phyloP scores from a whole-genome alignment of 23 tunicate species.

The Oikopleura albicans region DNA sequence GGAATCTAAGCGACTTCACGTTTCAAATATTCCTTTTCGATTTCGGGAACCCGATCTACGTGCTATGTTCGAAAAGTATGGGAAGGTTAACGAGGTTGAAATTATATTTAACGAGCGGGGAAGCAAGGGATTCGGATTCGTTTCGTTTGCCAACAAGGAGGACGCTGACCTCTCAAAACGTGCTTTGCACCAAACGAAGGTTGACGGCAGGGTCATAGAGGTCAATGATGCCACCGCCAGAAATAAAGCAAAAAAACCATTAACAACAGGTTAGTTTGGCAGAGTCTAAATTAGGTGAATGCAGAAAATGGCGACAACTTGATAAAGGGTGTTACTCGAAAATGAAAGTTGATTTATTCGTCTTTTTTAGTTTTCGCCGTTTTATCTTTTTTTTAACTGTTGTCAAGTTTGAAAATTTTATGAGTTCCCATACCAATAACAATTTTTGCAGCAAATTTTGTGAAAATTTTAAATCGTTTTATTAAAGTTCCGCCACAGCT shows the following conservation, averaged over 20 bases:
- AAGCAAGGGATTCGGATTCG: background rate
- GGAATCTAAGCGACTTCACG: conserved; percentile 2
- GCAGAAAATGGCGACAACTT: too few species aligned
- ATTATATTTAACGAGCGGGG: conserved; percentile 2
- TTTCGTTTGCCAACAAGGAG: background rate
- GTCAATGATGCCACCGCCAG: conserved; percentile 9
- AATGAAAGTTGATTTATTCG: too few species aligned
- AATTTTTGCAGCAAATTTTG: background rate
- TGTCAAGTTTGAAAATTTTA: background rate
- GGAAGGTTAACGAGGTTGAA: conserved; percentile 8
- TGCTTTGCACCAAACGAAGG: background rate
- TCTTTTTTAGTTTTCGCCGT: too few species aligned
- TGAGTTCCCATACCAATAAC: too few species aligned
- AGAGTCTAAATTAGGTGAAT: too few species aligned
- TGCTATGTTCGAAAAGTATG: conserved; percentile 7
- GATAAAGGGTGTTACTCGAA: too few species aligned
- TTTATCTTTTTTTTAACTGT: too few species aligned
- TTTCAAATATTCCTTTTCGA: conserved; percentile 5
- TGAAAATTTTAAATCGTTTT: background rate
- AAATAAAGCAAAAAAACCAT: background rate
- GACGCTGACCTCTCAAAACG: background rate
- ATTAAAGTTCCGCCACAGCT: background rate
- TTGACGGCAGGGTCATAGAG: conserved; percentile 12
- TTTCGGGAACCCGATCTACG: conserved; percentile 13
- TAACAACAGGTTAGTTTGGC: background rate